A percentile compares a stretch with the other conserved stretches of the same genome.
phyloP scores from a whole-genome alignment of 1,140 invertebrate genomes.

The Cyphomyrmex costatus region DNA sequence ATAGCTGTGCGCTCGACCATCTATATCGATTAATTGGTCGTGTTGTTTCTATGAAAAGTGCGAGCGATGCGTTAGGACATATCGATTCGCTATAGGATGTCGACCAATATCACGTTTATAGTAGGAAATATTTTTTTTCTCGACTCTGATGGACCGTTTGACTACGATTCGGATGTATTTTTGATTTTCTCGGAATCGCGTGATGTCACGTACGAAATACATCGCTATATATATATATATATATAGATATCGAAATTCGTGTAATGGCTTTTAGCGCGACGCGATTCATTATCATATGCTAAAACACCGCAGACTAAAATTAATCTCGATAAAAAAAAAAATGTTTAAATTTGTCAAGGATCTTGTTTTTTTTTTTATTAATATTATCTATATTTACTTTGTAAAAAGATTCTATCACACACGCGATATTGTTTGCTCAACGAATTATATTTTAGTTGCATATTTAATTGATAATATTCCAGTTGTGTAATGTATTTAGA shows the following conservation, averaged over 20 bases:
- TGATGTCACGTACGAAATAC: neutral
- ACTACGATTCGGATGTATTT: slow-evolving; percentile 47
- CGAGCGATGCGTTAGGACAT: slow-evolving; percentile 34
- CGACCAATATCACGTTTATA: slow-evolving; percentile 19
- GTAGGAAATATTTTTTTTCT: slow-evolving; percentile 57
- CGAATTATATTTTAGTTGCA: neutral
- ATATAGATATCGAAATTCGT: slow-evolving; percentile 41
- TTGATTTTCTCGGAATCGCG: slow-evolving; percentile 45
- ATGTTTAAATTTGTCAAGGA: neutral
- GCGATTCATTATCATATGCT: slow-evolving; percentile 62
- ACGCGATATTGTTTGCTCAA: neutral
- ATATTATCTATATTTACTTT: slow-evolving; percentile 4
- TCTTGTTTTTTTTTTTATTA: neutral
- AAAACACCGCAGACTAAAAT: slow-evolving; percentile 31
- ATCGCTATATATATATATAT: neutral
- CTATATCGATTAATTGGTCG: slow-evolving; percentile 69
- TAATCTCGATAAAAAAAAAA: slow-evolving; percentile 29
- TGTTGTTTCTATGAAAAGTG: slow-evolving; percentile 75
- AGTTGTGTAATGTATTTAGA: neutral
- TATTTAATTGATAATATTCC: slow-evolving; percentile 27
- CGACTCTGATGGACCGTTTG: neutral
- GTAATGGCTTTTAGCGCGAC: slow-evolving; percentile 61
- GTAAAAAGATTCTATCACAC: neutral
- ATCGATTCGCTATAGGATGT: slow-evolving; percentile 51
- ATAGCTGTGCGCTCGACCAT: slow-evolving; percentile 27